Evolutionary conservation across 92 coral and sea anemone genomes (phyloP), one percentile per base, ranked within the genome.

Genomic region (Metridium senile): DNA sequence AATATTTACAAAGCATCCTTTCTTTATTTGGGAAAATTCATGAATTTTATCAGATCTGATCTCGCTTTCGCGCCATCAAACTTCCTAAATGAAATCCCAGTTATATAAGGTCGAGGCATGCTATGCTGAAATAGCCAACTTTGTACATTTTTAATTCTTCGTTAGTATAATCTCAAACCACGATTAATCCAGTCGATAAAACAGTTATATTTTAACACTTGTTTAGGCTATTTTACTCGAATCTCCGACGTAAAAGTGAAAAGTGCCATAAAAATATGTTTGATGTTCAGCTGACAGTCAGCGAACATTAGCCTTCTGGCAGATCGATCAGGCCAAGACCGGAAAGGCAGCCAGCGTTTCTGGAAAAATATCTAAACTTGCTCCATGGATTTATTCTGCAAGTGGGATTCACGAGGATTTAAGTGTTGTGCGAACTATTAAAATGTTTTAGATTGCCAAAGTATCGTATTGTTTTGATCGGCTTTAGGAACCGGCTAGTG

Each of bases 211-310:
- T 58, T 47, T 57, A 45, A 11, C 56, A 26, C 33, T 31, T 35
- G 78, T 73, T 71, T 26, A 56, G 78, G 78, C 78, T 73, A 35
- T 22, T 43, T 33, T 22, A 33, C 13, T n/a, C 31, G 27, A 17
- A 72, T 11, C 6, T 68, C 20, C 33, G 16, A 39, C 19, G 27
- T 6, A 13, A 72, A 29, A 52, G n/a, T 54, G 43, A 56, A 0
- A 13, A 39, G 13, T 4, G 49, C 49, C 13, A 4, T 39, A 6
- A 39, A 39, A 39, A n/a, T n/a, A n/a, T n/a, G 47, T 53, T 22
- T 33, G 35, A 73, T 58, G 68, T 73, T 58, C 68, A 62, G 33
- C 54, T 45, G 66, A 62, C 67, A 63, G 69, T 19, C 69, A 63
- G 66, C 49, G 49, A 39, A 13, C 49, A 39, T 4, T 39, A 39